Base-by-base conservation (phyloP, 2,113 vertebrate genomes). In the Planiliza haematocheilus region DNA sequence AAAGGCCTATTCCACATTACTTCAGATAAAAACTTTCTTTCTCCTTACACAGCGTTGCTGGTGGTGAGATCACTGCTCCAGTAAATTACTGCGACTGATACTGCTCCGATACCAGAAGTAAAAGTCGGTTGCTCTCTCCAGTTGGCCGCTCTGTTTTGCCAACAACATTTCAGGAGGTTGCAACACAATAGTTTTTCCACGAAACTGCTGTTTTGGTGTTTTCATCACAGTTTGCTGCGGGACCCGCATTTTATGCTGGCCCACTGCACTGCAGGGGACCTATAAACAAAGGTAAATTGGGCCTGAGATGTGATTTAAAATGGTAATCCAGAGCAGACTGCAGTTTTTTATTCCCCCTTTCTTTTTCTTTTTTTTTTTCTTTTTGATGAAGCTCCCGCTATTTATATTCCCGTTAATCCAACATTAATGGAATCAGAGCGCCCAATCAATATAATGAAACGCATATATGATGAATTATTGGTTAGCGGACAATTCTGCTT, bases 131-230 rank as follows among this genome's bases (percentile, higher is more conserved):
- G 42, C 10, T 64, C 48, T 73, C 70, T 51, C 57, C 55, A 74
- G 77, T 70, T 75, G 60, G 55, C 18, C 41, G 11, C 30, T 71
- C 24, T 87, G 74, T 88, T 87, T 83, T 88, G 83, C 56, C 79
- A 90, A 81, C 84, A 88, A 46, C 53, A 55, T 56, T 75, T 77
- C 18, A 62, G 63, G 52, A 61, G 60, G 17, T 49, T 84, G 60
- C 61, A 55, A 36, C 61, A 42, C 24, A 77, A 71, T 38, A 43
- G 41, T 57, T 56, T 82, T 78, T 74, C 62, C 34, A 55, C 42
- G 20, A 74, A 79, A 71, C 62, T 74, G 59, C 37, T 52, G 74
- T 66, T 77, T 66, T 59, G 46, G 43, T 77, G 50, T 60, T 24
- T 58, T 63, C 46, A 48, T 66, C 34, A 69, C 49, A 70, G 38